Base-by-base conservation (phyloP, 2,113 vertebrate species). In the Irena cyanogastra region DNA sequence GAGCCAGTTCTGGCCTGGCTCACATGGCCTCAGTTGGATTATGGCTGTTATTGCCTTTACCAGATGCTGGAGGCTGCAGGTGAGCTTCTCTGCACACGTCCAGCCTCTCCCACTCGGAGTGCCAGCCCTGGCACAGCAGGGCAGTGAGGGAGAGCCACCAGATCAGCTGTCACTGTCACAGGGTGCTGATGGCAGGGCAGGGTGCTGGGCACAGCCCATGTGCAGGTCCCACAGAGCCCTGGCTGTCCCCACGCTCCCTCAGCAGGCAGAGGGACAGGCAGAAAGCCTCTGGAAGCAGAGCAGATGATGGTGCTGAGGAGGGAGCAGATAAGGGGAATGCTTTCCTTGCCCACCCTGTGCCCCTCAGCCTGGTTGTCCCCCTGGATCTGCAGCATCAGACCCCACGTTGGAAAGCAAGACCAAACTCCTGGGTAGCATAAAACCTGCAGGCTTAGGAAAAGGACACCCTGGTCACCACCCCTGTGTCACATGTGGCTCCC, bases 341-440 rank as follows among this genome's bases (percentile, higher is more conserved):
- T 37, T n/a, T 81, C 60, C 41, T 47, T 69, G 49, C 24, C 41
- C 27, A 71, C 22, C 26, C 26, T 0, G 0, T 26, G 22, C 41
- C 16, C 8, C 8, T 57, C 52, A 47, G 20, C 28, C 66, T 52
- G n/a, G 8, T 13, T 17, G 14, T 21, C 9, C 5, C 37, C 17
- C 22, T 0, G 1, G 21, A 28, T 35, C 65, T 66, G 16, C 83
- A 90, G 66, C 89, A 88, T 31, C 75, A 59, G 20, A 26, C 21
- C 21, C 44, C 26, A 13, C 0, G 0, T 0, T 11, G 28, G 35
- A 78, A 74, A 87, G 75, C 42, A 39, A 69, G 24, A 47, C 37
- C 13, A 47, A 77, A 72, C 39, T 26, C 45, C 22, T 2, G 1
- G 22, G 53, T 54, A 77, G 52, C n/a, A 53, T 7, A 47, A 78